Percentiles rank a stretch among this genome's conserved stretches.
These are phyloP conservation scores for Agrilus mali DNA, from an alignment of 2,888 invertebrate genomes.

Conservation along the genomic window DNA sequence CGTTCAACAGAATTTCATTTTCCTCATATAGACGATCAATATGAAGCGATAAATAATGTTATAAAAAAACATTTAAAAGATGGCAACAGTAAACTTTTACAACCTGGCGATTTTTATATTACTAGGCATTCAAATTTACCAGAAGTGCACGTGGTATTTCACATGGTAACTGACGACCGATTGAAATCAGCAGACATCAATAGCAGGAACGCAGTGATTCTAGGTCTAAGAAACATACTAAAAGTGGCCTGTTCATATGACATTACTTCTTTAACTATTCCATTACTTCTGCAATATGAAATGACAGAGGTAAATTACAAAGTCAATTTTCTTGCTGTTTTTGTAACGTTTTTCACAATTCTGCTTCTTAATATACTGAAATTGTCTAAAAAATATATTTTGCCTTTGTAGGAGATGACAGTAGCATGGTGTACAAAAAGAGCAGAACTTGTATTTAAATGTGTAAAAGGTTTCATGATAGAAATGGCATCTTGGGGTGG, in stretches of 20 bases:
- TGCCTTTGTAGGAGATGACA: constrained; percentile 68
- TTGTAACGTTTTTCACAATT: background rate
- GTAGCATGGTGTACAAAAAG: constrained; percentile 91
- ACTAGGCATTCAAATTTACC: constrained; percentile 88
- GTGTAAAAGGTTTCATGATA: constrained; percentile 99
- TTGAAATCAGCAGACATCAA: constrained; percentile 67
- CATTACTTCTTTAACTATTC: constrained; percentile 84
- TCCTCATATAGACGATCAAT: constrained; percentile 70
- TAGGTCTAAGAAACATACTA: constrained; percentile 88
- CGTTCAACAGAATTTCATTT: constrained; percentile 94
- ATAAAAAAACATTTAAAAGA: constrained; percentile 24
- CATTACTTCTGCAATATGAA: constrained; percentile 83
- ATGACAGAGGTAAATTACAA: constrained; percentile 68
- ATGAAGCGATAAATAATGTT: constrained; percentile 49
- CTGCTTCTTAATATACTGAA: background rate
- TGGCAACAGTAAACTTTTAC: constrained; percentile 44
- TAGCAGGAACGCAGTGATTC: constrained; percentile 88
- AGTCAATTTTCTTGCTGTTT: background rate
- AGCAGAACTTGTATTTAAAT: constrained; percentile 95
- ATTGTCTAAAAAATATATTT: constrained; percentile 4
- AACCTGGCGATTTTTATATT: constrained; percentile 75
- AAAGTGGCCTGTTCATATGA: constrained; percentile 93
- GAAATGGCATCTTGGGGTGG: constrained; percentile 93
- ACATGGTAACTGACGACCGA: constrained; percentile 80
- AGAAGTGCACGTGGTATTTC: constrained; percentile 91